These are phyloP conservation scores for Melitaea cinxia DNA, from an alignment of 1,140 invertebrate genomes.

Conservation along the genomic window DNA sequence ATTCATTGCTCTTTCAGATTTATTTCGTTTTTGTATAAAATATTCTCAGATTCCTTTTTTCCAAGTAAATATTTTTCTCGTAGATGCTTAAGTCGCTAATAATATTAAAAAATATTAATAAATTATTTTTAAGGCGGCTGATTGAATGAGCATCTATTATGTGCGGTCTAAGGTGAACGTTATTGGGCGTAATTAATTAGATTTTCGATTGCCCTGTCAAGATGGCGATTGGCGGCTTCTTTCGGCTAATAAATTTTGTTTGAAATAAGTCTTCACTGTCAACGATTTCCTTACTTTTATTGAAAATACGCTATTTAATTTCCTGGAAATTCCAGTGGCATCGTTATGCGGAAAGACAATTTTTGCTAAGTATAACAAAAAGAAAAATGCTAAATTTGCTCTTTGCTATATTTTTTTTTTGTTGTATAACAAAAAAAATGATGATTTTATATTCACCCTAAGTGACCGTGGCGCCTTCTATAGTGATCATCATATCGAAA, in stretches of 20 bases:
- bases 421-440: too few relatives aligned
- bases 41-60: background rate
- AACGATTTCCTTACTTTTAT: background rate
- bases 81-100: background rate
- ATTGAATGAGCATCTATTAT: conserved; percentile 38
- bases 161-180: conserved; percentile 18
- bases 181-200: conserved; percentile 44
- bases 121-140: conserved; percentile 24
- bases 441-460: too few relatives aligned
- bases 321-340: background rate
- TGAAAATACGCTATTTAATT: background rate
- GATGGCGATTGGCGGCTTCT: conserved; percentile 33
- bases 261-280: conserved; percentile 7
- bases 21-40: background rate
- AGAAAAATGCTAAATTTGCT: too few relatives aligned
- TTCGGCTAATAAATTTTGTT: conserved; percentile 26
- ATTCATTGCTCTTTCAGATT: background rate
- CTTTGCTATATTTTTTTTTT: too few relatives aligned
- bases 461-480: too few relatives aligned
- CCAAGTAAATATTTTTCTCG: background rate
- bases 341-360: background rate
- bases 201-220: conserved; percentile 37
- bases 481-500: too few relatives aligned
- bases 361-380: background rate
- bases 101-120: conserved; percentile 6